Conservation (phyloP, 1,140 invertebrate species). For the Palaemon carinicauda region DNA sequence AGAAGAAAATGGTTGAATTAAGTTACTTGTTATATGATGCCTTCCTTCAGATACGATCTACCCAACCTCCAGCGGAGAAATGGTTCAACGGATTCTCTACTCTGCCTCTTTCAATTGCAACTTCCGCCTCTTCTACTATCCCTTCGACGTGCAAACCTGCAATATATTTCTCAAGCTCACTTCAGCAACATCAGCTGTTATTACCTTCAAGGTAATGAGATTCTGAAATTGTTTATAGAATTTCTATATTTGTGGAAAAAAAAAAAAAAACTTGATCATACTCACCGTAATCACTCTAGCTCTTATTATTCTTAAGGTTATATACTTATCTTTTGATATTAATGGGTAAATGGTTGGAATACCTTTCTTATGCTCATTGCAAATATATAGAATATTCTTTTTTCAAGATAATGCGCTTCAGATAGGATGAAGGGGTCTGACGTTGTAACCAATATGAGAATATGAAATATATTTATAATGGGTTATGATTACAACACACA, state of each 20-base stretch:
- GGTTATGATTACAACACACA: no score
- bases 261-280: no score
- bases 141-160: constrained; percentile 36
- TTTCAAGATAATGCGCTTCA: no score
- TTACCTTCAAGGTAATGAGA: constrained; percentile 17
- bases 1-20: no score
- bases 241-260: no score
- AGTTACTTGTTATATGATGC: not conserved
- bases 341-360: not conserved
- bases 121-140: constrained; percentile 28
- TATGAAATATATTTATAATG: no score
- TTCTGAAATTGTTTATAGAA: not conserved
- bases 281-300: no score
- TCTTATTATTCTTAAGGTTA: no score
- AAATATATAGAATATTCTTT: no score
- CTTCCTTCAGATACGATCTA: constrained; percentile 12
- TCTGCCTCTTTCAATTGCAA: constrained; percentile 38
- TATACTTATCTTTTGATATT: not conserved
- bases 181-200: constrained; percentile 29
- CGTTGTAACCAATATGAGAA: no score
- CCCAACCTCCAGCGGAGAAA: not conserved
- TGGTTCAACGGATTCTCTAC: constrained; percentile 36
- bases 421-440: no score
- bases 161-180: constrained; percentile 10
- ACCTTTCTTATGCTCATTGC: not conserved